These are phyloP conservation scores for Proteles cristata DNA, from an alignment of 2,113 vertebrate species.

Conservation along the genomic window DNA sequence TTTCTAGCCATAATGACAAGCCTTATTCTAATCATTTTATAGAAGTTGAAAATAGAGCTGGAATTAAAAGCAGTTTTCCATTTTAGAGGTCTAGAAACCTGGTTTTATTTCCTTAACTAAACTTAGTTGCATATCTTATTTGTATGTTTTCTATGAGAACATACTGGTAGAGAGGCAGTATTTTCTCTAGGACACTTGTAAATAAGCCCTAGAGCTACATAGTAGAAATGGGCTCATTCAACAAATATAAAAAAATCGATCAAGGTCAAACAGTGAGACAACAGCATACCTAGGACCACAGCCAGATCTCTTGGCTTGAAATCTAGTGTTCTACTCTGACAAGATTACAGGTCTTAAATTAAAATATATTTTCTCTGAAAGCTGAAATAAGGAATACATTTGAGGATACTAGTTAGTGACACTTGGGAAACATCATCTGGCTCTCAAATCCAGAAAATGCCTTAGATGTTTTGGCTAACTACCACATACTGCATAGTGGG, in stretches of 20 bases:
- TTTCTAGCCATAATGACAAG: conserved; percentile 7
- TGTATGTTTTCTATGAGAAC: conserved; percentile 48
- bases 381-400: conserved; percentile 9
- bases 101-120: conserved; percentile 53
- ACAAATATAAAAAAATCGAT: conserved; percentile 31
- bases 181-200: conserved; percentile 35
- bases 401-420: not conserved
- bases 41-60: conserved; percentile 36
- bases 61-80: conserved; percentile 59
- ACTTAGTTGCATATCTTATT: conserved; percentile 49
- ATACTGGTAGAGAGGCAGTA: not conserved
- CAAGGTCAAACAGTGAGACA: not conserved
- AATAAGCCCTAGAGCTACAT: not conserved
- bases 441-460: conserved; percentile 24
- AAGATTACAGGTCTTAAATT: conserved; percentile 52
- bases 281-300: not conserved
- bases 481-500: not conserved
- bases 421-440: conserved; percentile 24
- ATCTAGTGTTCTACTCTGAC: not conserved
- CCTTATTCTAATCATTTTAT: conserved; percentile 15
- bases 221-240: conserved; percentile 14
- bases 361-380: conserved; percentile 53
- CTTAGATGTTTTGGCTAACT: conserved; percentile 44
- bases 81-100: conserved; percentile 46
- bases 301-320: conserved; percentile 1